Base-by-base conservation (phyloP, 1,140 invertebrate genomes). In the Solen grandis region DNA sequence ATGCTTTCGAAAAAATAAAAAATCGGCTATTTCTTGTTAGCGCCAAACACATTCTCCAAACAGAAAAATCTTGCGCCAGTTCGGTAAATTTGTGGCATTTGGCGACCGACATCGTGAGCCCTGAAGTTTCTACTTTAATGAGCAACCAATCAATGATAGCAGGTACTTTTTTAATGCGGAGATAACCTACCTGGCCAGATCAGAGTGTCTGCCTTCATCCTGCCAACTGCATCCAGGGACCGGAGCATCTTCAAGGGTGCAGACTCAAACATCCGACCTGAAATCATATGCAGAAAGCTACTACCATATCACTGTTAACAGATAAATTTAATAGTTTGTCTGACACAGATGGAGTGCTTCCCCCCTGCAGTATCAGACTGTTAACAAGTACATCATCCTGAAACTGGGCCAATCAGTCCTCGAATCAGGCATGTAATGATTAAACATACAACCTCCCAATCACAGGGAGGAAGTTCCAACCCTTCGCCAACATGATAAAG, bases 231-330 rank as follows among this genome's bases (percentile, higher is more conserved):
- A 46, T 89, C 88, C 33, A 90, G 57, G 8, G 89, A 90, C 22
- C 54, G 76, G 27, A 89, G 81, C 89, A 90, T 90, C 3, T 72
- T 79, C 25, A 60, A 35, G n/a, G 88, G 33, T 29, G 80, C 54
- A 27, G 83, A 69, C 80, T 90, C 89, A 85, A 90, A 90, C 83
- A 89, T 87, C 55, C 87, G 79, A 50, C 89, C 89, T 90, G 70
- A 1, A 46, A 46, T n/a, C n/a, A n/a, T n/a, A n/a, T n/a, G 19
- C 14, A 50, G 5, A 29, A 13, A 14, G 22, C 14, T 65, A 38
- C 29, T 25, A 16, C 25, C 31, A 8, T 46, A 46, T 10, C 41
- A 10, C 41, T 46, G 41, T 19, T 46, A n/a, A n/a, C 41, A 46
- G 41, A 19, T 10, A 10, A 46, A 46, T 46, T 46, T 46, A 46